phyloP scores from a whole-genome alignment of 2,888 invertebrate genomes.

The Emmelina monodactyla region DNA sequence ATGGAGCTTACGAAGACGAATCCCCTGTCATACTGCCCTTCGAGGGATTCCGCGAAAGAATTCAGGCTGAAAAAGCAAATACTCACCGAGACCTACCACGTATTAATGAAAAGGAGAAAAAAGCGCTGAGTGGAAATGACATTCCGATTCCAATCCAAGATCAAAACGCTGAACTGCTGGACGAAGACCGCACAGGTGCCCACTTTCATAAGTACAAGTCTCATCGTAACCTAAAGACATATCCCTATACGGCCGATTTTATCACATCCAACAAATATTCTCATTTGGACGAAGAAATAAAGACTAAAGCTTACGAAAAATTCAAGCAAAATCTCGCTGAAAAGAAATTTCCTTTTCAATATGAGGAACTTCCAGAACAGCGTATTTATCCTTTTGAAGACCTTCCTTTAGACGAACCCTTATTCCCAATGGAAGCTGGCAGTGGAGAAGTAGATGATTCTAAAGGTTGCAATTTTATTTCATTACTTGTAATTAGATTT shows the following conservation, averaged over 20 bases:
- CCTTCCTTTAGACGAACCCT: slow-evolving; percentile 45
- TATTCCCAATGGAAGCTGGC: slow-evolving; percentile 38
- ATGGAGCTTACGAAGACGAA: slow-evolving; percentile 24
- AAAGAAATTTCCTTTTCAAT: slow-evolving; percentile 57
- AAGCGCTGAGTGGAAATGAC: slow-evolving; percentile 30
- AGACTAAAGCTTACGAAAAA: slow-evolving; percentile 49
- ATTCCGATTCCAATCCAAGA: slow-evolving; percentile 10
- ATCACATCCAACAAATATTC: slow-evolving; percentile 44
- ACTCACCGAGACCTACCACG: slow-evolving; percentile 20
- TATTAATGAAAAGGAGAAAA: slow-evolving; percentile 38
- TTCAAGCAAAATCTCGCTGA: slow-evolving; percentile 53
- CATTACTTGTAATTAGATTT: neutral
- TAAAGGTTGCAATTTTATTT: slow-evolving; percentile 37
- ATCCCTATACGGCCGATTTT: slow-evolving; percentile 49
- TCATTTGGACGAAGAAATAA: slow-evolving; percentile 49
- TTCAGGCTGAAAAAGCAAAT: slow-evolving; percentile 32
- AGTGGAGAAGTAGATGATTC: slow-evolving; percentile 47
- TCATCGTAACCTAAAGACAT: slow-evolving; percentile 29
- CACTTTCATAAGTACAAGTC: slow-evolving; percentile 48
- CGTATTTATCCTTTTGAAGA: slow-evolving; percentile 67
- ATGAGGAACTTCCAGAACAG: slow-evolving; percentile 60
- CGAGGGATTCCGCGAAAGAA: slow-evolving; percentile 50
- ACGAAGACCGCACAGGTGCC: slow-evolving; percentile 60
- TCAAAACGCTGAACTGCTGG: slow-evolving; percentile 20
- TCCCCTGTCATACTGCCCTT: slow-evolving; percentile 47